A percentile compares a stretch with the other conserved stretches of the same genome.
Evolutionary conservation across 2,113 vertebrate species (phyloP).

Genomic region (Fulmarus glacialis): DNA sequence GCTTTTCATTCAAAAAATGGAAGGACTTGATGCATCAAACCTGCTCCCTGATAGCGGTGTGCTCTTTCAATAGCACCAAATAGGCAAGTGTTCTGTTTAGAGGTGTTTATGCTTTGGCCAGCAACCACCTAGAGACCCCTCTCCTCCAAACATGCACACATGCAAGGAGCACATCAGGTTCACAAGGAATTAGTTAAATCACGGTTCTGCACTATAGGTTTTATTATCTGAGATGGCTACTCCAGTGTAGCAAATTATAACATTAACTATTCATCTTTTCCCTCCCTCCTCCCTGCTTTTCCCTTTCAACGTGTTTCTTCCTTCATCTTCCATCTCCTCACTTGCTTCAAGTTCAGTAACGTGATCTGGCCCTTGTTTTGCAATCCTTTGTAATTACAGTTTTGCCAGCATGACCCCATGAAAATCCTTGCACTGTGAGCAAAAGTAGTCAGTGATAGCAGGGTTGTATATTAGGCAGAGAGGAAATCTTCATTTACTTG

Average conservation of each 20-base stretch:
- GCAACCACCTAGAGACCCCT: neutral
- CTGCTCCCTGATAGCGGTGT: accelerated
- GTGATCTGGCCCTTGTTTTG: neutral
- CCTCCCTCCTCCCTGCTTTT: neutral
- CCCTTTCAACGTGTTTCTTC: neutral
- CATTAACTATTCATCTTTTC: neutral
- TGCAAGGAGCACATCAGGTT: neutral
- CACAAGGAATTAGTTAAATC: neutral
- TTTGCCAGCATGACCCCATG: neutral
- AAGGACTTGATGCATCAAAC: neutral
- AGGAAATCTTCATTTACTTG: neutral
- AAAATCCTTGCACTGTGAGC: neutral
- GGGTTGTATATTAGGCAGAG: neutral
- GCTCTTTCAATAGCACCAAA: neutral
- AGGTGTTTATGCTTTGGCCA: neutral
- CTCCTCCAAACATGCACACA: neutral
- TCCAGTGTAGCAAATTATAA: neutral
- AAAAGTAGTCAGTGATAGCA: neutral
- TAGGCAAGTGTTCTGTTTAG: neutral
- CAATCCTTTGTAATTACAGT: neutral
- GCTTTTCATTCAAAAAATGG: neutral
- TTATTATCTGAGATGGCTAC: neutral
- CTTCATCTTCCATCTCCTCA: neutral
- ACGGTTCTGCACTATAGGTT: neutral
- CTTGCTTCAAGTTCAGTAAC: neutral